Evolutionary conservation across 2,797 vertebrate species (phyloP).

Genomic region (Todus mexicanus): DNA sequence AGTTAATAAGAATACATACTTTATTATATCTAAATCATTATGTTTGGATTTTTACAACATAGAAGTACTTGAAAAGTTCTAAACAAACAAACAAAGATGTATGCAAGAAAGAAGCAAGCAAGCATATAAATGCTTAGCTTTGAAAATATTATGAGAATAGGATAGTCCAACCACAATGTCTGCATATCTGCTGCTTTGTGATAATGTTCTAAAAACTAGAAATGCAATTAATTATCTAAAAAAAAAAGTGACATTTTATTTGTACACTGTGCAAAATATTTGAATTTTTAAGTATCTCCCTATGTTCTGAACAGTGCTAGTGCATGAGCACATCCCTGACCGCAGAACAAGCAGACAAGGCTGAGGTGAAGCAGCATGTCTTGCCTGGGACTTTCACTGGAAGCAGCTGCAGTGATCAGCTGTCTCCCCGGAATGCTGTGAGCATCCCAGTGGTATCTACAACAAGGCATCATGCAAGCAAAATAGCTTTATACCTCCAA

Average conservation of each 20-base stretch:
- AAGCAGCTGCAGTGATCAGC: neutral
- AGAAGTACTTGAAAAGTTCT: neutral
- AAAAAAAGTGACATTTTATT: neutral
- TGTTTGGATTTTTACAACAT: neutral
- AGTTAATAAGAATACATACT: neutral
- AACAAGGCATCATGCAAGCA: neutral
- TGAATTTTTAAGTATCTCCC: neutral
- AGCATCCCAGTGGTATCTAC: neutral
- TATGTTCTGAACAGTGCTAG: neutral
- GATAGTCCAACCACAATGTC: neutral
- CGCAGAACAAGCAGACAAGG: neutral
- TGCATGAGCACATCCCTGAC: neutral
- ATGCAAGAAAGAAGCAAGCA: neutral
- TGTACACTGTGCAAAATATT: neutral
- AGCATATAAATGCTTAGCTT: neutral
- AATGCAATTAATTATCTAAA: neutral
- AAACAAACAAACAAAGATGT: neutral
- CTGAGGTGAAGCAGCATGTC: accelerated
- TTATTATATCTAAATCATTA: neutral
- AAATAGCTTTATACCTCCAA: neutral
- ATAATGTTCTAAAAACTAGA: neutral
- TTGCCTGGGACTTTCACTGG: neutral
- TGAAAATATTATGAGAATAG: neutral
- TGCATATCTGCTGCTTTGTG: neutral
- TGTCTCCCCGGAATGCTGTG: neutral